Conservation (phyloP, 2,888 invertebrate species). For the Conops quadrifasciatus region DNA sequence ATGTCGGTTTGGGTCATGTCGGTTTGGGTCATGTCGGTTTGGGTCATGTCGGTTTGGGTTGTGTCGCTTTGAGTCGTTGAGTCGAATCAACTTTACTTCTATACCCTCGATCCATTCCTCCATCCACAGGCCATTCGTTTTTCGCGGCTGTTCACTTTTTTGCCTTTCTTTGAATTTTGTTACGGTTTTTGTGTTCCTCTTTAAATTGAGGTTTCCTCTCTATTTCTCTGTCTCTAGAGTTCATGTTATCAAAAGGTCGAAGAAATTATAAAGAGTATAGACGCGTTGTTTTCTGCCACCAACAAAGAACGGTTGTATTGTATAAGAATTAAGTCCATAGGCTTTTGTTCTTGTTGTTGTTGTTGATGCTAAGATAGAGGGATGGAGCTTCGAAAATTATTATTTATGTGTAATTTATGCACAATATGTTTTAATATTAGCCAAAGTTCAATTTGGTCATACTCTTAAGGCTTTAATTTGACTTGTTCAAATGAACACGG, state of each 20-base stretch:
- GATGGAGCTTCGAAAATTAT: slow-evolving; percentile 42
- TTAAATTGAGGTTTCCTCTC: too few species aligned
- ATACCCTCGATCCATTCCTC: too few species aligned
- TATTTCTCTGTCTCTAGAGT: too few species aligned
- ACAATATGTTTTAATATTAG: slow-evolving; percentile 56
- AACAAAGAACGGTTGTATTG: too few species aligned
- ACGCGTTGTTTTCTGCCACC: too few species aligned
- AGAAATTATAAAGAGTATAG: slow-evolving; percentile 45
- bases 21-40: neutral
- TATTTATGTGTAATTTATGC: slow-evolving; percentile 59
- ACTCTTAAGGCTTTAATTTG: slow-evolving; percentile 20
- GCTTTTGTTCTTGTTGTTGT: neutral
- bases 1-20: neutral
- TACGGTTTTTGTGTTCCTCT: slow-evolving; percentile 21
- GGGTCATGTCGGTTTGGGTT: too few species aligned
- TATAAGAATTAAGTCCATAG: neutral
- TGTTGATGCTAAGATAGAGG: slow-evolving; percentile 27
- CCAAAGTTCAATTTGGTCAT: slow-evolving; percentile 32
- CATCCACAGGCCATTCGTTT: too few species aligned
- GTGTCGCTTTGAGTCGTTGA: too few species aligned
- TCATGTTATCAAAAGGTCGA: slow-evolving; percentile 28
- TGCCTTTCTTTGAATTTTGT: too few species aligned
- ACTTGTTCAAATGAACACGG: neutral
- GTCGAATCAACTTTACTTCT: too few species aligned
- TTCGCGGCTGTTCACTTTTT: too few species aligned